Evolutionary conservation across 1,140 invertebrate species (phyloP), one percentile per base, ranked within the genome.

Genomic region (Lucilia cuprina): DNA sequence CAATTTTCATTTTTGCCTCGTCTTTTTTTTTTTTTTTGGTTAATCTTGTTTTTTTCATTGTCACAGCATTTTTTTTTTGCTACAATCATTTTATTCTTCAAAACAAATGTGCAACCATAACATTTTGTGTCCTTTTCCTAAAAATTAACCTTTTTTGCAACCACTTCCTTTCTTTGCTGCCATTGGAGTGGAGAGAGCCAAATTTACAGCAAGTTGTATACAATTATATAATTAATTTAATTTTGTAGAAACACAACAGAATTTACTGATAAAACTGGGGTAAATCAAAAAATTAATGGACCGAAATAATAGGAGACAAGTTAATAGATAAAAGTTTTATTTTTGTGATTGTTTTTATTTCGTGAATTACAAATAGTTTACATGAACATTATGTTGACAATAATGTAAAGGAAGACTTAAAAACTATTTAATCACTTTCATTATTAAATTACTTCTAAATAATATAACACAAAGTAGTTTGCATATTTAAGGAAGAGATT

Each of bases 221-320:
- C 7, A 70, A 70, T 70, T 70, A 41, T 70, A 70, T 25, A 70
- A 70, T 70, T 70, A 70, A 25, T 70, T 70, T 70, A 70, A 70
- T 70, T 70, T 21, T 5, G 2, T 19, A 25, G 7, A 70, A 70
- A 12, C 25, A 70, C 4, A 70, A 70, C n/a, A 70, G 65, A 25
- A 70, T 19, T 70, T 70, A 2, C n/a, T n/a, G 55, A 17, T 60
- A 60, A 70, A 70, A 70, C 65, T n/a, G 8, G 65, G 65, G 65
- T 70, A 70, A 70, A 70, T 70, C 65, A 70, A 70, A 70, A 19
- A 70, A 7, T 70, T 70, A 70, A 70, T 70, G 65, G 65, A 19
- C 65, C 21, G 65, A 70, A 70, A 70, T 70, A 70, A 70, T 70
- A 21, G 65, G 10, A 7, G 41, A 41, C 41, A 41, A 41, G 41